Conservation (phyloP, 2,888 invertebrate species). For the Epistrophe eligans region DNA sequence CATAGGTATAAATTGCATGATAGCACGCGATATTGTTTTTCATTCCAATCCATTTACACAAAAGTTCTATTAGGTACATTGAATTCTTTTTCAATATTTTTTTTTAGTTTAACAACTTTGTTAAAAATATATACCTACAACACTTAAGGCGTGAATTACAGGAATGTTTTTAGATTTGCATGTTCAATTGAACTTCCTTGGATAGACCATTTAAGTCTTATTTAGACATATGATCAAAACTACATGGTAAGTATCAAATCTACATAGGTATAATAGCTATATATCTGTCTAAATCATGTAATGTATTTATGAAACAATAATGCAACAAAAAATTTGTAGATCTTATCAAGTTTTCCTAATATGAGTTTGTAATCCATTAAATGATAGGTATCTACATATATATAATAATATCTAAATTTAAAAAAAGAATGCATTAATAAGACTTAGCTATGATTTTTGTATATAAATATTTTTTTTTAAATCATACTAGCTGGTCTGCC, state of each 20-base stretch:
- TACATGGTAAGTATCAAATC: not conserved
- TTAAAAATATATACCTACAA: slow-evolving; percentile 55
- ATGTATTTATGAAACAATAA: not conserved
- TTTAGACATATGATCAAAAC: slow-evolving; percentile 41
- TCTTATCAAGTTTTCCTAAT: not conserved
- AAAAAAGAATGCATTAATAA: too few relatives aligned
- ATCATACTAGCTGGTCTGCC: too few relatives aligned
- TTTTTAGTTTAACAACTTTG: slow-evolving; percentile 32
- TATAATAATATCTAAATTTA: too few relatives aligned
- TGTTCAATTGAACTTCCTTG: slow-evolving; percentile 61
- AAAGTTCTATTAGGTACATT: not conserved
- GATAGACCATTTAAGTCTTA: slow-evolving; percentile 54
- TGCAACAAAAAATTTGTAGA: not conserved
- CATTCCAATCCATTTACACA: slow-evolving; percentile 57
- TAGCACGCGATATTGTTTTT: slow-evolving; percentile 80
- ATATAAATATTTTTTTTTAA: too few relatives aligned
- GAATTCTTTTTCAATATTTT: not conserved
- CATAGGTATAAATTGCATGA: slow-evolving; percentile 83
- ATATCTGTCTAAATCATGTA: not conserved
- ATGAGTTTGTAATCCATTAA: too few relatives aligned
- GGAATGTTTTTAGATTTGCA: slow-evolving; percentile 61
- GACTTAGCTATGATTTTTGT: too few relatives aligned
- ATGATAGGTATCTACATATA: too few relatives aligned
- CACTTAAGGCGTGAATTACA: slow-evolving; percentile 70
- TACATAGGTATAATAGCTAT: not conserved